Conservation (phyloP, 1,140 invertebrate genomes). For the Myzus persicae region DNA sequence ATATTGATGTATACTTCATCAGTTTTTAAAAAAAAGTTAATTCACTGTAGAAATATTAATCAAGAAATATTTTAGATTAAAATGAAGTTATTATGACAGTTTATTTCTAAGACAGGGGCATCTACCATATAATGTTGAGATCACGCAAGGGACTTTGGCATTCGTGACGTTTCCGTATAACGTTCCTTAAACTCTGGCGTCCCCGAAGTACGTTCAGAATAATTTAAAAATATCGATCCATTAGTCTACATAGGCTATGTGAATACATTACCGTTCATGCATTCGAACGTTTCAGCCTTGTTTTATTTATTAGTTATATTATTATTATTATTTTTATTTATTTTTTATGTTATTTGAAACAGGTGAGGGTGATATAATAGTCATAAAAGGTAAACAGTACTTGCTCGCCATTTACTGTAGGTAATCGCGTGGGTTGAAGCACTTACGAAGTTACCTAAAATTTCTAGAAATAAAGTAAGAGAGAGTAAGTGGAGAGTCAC, state of each 20-base stretch:
- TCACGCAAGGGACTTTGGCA: not conserved
- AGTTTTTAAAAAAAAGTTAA: not conserved
- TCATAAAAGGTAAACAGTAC: slow-evolving; percentile 15
- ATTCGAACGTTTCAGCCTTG: not conserved
- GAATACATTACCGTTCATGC: slow-evolving; percentile 41
- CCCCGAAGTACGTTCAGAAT: not conserved
- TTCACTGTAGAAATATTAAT: not conserved
- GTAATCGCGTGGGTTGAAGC: slow-evolving; percentile 17
- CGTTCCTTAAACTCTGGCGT: not conserved
- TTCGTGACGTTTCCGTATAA: slow-evolving; percentile 30
- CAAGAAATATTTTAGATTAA: not conserved
- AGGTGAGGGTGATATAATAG: slow-evolving; percentile 41
- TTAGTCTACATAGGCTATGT: not conserved
- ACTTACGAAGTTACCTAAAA: slow-evolving; percentile 26
- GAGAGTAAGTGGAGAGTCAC: not conserved
- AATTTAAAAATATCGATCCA: slow-evolving; percentile 40
- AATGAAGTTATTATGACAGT: not conserved
- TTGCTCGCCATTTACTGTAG: not conserved
- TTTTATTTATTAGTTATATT: not conserved
- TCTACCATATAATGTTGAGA: slow-evolving; percentile 6
- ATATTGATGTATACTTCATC: not conserved
- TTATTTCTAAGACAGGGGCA: not conserved
- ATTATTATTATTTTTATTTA: not conserved
- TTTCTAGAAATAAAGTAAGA: not conserved
- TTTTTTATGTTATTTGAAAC: slow-evolving; percentile 11